Evolutionary conservation across 2,888 invertebrate species (phyloP).

Genomic region (Trissolcus brochymenae): DNA sequence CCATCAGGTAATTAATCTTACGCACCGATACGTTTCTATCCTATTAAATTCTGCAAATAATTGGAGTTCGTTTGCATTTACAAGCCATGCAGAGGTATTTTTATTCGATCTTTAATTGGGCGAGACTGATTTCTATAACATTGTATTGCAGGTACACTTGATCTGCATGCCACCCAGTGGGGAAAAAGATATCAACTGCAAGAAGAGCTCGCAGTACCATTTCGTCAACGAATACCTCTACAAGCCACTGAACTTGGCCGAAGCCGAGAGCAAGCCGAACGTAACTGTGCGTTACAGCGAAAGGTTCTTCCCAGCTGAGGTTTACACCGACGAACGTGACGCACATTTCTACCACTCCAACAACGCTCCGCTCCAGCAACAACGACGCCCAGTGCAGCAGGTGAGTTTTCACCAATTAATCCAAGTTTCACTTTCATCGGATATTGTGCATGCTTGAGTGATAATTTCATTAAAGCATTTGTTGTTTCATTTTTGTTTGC

Average conservation of each 20-base stretch:
- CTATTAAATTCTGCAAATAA: too few relatives aligned
- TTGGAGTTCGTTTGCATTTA: too few relatives aligned
- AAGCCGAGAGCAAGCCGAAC: constrained; percentile 88
- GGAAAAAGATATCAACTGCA: constrained; percentile 86
- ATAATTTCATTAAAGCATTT: neutral
- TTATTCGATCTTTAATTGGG: constrained; percentile 23
- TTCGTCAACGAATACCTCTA: constrained; percentile 95
- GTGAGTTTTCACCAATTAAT: constrained; percentile 45
- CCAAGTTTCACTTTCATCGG: constrained; percentile 14
- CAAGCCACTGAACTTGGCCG: constrained; percentile 90
- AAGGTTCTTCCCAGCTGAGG: constrained; percentile 88
- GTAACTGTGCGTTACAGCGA: constrained; percentile 88
- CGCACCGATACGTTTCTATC: constrained; percentile 6
- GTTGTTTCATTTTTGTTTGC: neutral
- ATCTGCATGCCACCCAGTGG: constrained; percentile 95
- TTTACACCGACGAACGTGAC: constrained; percentile 79
- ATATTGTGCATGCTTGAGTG: neutral
- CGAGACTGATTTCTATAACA: constrained; percentile 27
- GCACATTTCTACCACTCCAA: constrained; percentile 69
- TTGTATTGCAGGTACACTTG: constrained; percentile 84
- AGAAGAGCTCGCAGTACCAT: constrained; percentile 91
- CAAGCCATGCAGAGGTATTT: too few relatives aligned
- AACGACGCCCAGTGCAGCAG: constrained; percentile 66
- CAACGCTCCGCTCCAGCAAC: constrained; percentile 65
- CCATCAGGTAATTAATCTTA: constrained; percentile 82